phyloP scores from a whole-genome alignment of 1,140 invertebrate species.

The Oreohelix idahoensis region DNA sequence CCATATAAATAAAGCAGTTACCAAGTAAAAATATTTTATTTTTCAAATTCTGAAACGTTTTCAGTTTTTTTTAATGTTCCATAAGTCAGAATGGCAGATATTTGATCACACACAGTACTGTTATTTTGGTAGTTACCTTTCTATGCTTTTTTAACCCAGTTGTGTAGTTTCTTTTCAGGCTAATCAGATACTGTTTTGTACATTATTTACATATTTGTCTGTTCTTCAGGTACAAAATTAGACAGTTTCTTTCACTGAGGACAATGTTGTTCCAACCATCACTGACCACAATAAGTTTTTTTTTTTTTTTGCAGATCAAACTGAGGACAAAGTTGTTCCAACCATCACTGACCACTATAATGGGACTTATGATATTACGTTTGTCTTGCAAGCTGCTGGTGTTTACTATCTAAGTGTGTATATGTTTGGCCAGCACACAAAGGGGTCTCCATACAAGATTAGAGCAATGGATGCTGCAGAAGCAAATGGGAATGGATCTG shows the following conservation, averaged over 20 bases:
- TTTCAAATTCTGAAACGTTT: no score
- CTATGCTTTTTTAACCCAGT: no score
- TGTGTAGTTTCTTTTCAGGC: no score
- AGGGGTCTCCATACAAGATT: conserved; percentile 75
- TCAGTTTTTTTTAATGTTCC: no score
- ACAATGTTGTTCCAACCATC: conserved; percentile 65
- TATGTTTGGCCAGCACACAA: conserved; percentile 74
- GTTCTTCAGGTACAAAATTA: no score
- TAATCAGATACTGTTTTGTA: not conserved
- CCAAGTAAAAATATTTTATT: no score
- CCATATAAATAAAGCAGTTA: no score
- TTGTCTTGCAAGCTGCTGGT: conserved; percentile 71
- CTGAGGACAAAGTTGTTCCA: conserved; percentile 57
- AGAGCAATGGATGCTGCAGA: conserved; percentile 14
- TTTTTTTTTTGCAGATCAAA: conserved; percentile 17
- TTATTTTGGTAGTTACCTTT: no score
- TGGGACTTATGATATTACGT: conserved; percentile 75
- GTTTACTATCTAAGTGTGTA: conserved; percentile 72
- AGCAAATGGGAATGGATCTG: conserved; percentile 17
- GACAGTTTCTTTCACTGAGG: no score
- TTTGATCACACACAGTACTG: no score
- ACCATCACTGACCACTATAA: conserved; percentile 74
- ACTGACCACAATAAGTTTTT: conserved; percentile 71
- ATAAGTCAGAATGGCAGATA: no score
- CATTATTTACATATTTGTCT: not conserved